Evolutionary conservation across 2,888 invertebrate species (phyloP).

Genomic region (Sthenelais limicola): DNA sequence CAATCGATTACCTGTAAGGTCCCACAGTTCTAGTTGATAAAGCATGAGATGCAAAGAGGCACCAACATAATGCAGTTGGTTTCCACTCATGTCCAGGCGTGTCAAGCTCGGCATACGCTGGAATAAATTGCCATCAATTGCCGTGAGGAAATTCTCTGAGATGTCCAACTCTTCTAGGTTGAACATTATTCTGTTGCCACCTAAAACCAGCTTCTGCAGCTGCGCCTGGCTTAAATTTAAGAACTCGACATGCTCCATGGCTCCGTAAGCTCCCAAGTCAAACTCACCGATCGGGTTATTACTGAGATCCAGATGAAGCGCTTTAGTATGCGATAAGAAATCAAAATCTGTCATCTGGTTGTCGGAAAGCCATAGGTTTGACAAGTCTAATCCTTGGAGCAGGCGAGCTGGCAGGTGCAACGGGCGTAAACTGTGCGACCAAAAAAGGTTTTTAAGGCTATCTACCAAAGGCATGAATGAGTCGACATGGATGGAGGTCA

Average conservation of each 20-base stretch:
- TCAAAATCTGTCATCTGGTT: conserved; percentile 14
- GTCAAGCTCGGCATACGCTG: conserved; percentile 28
- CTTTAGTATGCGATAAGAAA: conserved; percentile 14
- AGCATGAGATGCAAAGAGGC: conserved; percentile 7
- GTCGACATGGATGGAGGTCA: conserved; percentile 5
- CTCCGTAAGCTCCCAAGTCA: conserved; percentile 8
- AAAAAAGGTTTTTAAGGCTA: conserved; percentile 20
- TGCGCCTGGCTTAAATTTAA: conserved; percentile 11
- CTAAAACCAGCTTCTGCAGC: not conserved
- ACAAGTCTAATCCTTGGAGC: conserved; percentile 7
- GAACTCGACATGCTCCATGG: conserved; percentile 29
- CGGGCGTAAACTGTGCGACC: conserved; percentile 21
- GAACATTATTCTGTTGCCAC: conserved; percentile 7
- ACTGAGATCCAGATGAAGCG: conserved; percentile 23
- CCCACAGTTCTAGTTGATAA: conserved; percentile 7
- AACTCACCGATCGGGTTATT: conserved; percentile 4
- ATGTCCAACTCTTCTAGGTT: conserved; percentile 31
- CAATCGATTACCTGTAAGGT: conserved; percentile 12
- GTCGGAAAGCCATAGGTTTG: not conserved
- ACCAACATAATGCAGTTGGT: conserved; percentile 13
- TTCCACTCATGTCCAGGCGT: conserved; percentile 17
- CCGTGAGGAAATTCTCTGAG: conserved; percentile 14
- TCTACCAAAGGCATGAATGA: conserved; percentile 16
- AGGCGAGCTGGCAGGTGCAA: conserved; percentile 17
- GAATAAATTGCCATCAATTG: conserved; percentile 13